Conservation (phyloP, 2,888 invertebrate genomes). For the Cantharis rufa region DNA sequence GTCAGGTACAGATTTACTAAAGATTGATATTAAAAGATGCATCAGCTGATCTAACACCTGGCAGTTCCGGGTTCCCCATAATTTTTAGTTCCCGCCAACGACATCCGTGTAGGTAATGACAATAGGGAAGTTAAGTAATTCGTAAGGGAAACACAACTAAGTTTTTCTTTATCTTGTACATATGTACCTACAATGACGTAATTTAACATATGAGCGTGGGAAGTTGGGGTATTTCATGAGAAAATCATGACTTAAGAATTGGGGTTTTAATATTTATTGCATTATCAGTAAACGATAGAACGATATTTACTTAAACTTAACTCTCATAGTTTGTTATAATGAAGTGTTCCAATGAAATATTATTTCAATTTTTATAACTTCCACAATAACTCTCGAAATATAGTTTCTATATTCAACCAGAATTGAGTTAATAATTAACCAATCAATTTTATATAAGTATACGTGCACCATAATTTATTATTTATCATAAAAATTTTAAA, state of each 20-base stretch:
- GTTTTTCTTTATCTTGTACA: slow-evolving; percentile 22
- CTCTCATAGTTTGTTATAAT: background rate
- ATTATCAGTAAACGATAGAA: background rate
- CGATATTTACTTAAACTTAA: background rate
- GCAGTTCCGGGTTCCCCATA: slow-evolving; percentile 28
- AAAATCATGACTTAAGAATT: slow-evolving; percentile 7
- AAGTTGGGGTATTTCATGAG: slow-evolving; percentile 19
- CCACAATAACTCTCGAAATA: background rate
- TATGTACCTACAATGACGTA: slow-evolving; percentile 14
- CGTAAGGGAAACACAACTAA: slow-evolving; percentile 23
- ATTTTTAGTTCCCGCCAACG: slow-evolving; percentile 26
- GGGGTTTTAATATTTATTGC: background rate
- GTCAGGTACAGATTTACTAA: background rate
- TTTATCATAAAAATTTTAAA: no score
- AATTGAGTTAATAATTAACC: background rate
- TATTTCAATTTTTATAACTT: background rate
- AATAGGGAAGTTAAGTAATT: slow-evolving; percentile 20
- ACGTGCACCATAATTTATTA: background rate
- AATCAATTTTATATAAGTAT: no score
- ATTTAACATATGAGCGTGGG: slow-evolving; percentile 22
- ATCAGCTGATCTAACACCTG: slow-evolving; percentile 24
- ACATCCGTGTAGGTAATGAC: slow-evolving; percentile 15
- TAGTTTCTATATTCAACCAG: background rate
- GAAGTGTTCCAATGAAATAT: background rate
- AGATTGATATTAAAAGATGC: background rate